phyloP scores from a whole-genome alignment of 1,140 invertebrate species.

The Potamilus streckersoni region DNA sequence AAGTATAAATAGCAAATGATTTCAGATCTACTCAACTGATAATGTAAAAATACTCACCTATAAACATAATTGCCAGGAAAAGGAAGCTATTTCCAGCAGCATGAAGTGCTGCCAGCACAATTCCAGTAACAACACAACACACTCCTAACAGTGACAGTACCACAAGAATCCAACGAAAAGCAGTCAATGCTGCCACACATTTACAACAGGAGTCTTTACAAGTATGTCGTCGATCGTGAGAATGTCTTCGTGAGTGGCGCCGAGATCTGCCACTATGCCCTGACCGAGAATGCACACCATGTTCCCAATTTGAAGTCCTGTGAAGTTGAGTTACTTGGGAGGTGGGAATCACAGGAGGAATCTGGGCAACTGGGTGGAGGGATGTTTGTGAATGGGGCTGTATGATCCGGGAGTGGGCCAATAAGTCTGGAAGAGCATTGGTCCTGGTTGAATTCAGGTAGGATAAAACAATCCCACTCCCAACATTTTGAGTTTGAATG shows the following conservation, averaged over 20 bases:
- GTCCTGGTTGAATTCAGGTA: conserved; percentile 25
- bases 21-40: no score
- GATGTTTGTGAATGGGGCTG: conserved; percentile 9
- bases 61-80: conserved; percentile 64
- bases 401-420: conserved; percentile 26
- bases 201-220: conserved; percentile 60
- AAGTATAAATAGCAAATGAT: no score
- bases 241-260: conserved; percentile 36
- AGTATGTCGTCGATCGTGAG: conserved; percentile 27
- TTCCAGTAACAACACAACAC: conserved; percentile 64
- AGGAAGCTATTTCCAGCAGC: conserved; percentile 60
- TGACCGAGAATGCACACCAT: conserved; percentile 18
- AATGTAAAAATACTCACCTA: conserved; percentile 54
- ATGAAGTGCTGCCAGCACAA: conserved; percentile 64
- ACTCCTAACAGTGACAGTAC: conserved; percentile 63
- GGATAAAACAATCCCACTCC: conserved; percentile 34
- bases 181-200: conserved; percentile 58
- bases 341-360: conserved; percentile 20
- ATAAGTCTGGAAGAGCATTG: conserved; percentile 20
- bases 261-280: conserved; percentile 24
- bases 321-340: conserved; percentile 11
- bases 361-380: conserved; percentile 31
- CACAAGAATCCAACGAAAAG: conserved; percentile 64
- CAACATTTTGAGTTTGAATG: conserved; percentile 43
- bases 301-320: conserved; percentile 24